Evolutionary conservation across 2,888 invertebrate genomes (phyloP).

Genomic region (Diplazon laetatorius): DNA sequence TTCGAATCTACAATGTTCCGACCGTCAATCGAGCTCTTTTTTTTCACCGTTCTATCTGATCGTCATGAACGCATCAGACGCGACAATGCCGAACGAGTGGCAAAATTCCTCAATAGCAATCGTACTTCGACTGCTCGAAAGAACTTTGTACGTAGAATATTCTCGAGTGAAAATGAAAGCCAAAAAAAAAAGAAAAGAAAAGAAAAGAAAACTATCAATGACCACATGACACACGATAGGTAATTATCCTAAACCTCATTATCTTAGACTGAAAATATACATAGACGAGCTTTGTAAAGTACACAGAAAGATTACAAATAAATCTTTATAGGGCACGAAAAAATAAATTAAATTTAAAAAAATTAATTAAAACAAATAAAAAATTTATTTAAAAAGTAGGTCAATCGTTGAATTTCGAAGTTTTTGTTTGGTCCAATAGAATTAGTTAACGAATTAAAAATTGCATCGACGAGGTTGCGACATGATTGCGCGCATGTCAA

Average conservation of each 20-base stretch:
- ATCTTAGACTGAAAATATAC: constrained; percentile 56
- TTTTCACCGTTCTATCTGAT: no score
- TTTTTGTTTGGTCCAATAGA: constrained; percentile 35
- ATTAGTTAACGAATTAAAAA: neutral
- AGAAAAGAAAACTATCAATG: no score
- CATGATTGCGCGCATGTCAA: constrained; percentile 22
- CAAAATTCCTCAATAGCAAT: constrained; percentile 63
- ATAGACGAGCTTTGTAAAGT: constrained; percentile 55
- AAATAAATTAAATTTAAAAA: neutral
- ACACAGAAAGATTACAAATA: constrained; percentile 38
- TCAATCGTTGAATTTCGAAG: constrained; percentile 25
- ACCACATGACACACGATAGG: constrained; percentile 27
- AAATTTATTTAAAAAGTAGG: no score
- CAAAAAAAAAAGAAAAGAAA: constrained; percentile 39
- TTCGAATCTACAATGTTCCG: no score
- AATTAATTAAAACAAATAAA: neutral
- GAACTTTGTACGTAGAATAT: constrained; percentile 57
- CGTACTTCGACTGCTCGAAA: constrained; percentile 64
- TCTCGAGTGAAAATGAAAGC: constrained; percentile 5
- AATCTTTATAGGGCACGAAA: constrained; percentile 42
- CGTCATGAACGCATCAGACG: no score
- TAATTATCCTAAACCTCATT: constrained; percentile 22
- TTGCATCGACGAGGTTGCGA: constrained; percentile 37
- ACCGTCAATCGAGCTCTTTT: no score
- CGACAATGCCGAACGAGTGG: constrained; percentile 46